A percentile compares a stretch with the other conserved stretches of the same genome.
These are phyloP conservation scores for Aproaerema taeniolella DNA, from an alignment of 2,888 invertebrate genomes.

Conservation along the genomic window DNA sequence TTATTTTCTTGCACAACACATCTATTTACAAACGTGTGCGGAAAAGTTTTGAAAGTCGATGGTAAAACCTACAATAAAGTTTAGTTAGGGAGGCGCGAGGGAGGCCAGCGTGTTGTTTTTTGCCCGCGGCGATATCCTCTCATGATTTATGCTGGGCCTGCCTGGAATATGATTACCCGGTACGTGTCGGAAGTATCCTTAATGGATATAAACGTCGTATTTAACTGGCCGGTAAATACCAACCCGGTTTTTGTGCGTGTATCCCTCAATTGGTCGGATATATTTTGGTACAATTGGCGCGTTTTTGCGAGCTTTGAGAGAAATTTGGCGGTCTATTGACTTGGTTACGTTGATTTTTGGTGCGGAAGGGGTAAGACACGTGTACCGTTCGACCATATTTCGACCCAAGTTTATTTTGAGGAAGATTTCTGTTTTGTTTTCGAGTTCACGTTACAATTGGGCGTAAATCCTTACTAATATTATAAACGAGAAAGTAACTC, in stretches of 20 bases:
- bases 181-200: constrained; percentile 67
- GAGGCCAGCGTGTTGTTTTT: constrained; percentile 51
- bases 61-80: constrained; percentile 61
- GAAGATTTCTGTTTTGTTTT: too few relatives aligned
- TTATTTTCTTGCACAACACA: too few relatives aligned
- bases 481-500: too few relatives aligned
- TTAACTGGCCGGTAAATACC: constrained; percentile 54
- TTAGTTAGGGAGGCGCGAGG: constrained; percentile 46
- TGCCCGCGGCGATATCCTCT: constrained; percentile 55
- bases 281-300: constrained; percentile 11
- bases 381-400: too few relatives aligned
- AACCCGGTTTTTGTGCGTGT: constrained; percentile 33
- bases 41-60: too few relatives aligned
- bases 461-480: too few relatives aligned
- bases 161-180: constrained; percentile 65
- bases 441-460: too few relatives aligned
- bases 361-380: too few relatives aligned
- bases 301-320: not conserved
- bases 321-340: too few relatives aligned
- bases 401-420: too few relatives aligned
- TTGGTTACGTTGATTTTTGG: too few relatives aligned
- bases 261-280: constrained; percentile 40
- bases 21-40: too few relatives aligned
- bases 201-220: constrained; percentile 72
- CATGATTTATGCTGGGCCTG: constrained; percentile 70